Evolutionary conservation across 2,888 invertebrate genomes (phyloP).

Genomic region (Melinaea menophilus): DNA sequence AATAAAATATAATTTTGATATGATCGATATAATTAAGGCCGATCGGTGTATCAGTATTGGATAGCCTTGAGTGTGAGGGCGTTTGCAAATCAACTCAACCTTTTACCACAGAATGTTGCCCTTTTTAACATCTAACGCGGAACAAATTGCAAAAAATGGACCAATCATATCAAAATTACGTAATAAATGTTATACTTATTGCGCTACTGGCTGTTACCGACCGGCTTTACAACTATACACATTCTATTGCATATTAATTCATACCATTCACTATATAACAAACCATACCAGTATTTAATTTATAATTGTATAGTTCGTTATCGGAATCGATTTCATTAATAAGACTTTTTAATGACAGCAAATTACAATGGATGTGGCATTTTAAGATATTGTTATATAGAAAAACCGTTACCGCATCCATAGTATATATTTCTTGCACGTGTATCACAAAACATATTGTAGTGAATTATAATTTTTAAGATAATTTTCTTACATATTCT

Average conservation of each 20-base stretch:
- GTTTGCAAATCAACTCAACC: slow-evolving; percentile 42
- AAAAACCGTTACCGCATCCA: too few species aligned
- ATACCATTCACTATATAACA: slow-evolving; percentile 47
- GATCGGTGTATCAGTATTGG: slow-evolving; percentile 45
- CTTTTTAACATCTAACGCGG: slow-evolving; percentile 65
- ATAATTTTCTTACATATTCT: too few species aligned
- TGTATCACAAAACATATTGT: too few species aligned
- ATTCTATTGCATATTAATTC: slow-evolving; percentile 53
- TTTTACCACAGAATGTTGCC: slow-evolving; percentile 52
- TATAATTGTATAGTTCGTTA: slow-evolving; percentile 31
- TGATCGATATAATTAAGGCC: slow-evolving; percentile 36
- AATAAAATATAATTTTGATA: neutral
- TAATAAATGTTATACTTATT: slow-evolving; percentile 52
- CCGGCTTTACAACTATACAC: slow-evolving; percentile 47
- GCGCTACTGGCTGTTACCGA: slow-evolving; percentile 52
- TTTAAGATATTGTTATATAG: neutral
- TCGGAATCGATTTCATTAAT: slow-evolving; percentile 17
- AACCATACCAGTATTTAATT: slow-evolving; percentile 36
- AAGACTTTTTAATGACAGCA: neutral
- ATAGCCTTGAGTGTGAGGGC: slow-evolving; percentile 66
- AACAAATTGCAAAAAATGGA: slow-evolving; percentile 59
- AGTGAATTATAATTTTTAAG: too few species aligned
- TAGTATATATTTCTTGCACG: too few species aligned
- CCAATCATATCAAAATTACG: slow-evolving; percentile 66
- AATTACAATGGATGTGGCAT: neutral